Evolutionary conservation across 2,888 invertebrate genomes (phyloP).

Genomic region (Callinectes sapidus): DNA sequence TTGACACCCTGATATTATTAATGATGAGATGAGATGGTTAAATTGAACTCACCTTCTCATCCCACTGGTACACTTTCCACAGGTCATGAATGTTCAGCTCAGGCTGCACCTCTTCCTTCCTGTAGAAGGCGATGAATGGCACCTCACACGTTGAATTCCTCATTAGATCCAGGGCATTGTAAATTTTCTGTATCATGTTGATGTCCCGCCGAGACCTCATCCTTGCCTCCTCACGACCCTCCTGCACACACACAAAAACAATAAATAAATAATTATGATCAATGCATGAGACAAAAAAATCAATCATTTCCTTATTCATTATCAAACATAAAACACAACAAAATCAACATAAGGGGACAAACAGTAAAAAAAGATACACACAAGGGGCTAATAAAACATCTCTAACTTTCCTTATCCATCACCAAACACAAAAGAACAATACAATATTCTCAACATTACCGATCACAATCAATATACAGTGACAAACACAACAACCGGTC

Average conservation of each 20-base stretch:
- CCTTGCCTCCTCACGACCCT: constrained; percentile 70
- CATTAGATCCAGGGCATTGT: constrained; percentile 96
- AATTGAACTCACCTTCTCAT: constrained; percentile 83
- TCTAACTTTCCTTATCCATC: too few species aligned
- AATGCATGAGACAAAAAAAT: too few species aligned
- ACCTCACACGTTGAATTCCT: constrained; percentile 96
- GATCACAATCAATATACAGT: too few species aligned
- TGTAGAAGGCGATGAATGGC: constrained; percentile 98
- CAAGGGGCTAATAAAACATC: too few species aligned
- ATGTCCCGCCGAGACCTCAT: constrained; percentile 58
- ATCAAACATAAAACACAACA: too few species aligned
- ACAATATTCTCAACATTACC: too few species aligned
- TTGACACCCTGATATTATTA: too few species aligned
- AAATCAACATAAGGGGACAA: too few species aligned
- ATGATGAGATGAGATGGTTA: not conserved
- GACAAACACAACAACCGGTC: too few species aligned
- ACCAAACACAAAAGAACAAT: too few species aligned
- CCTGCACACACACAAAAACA: not conserved
- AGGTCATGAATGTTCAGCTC: constrained; percentile 95
- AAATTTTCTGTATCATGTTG: constrained; percentile 82
- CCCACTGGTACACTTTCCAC: constrained; percentile 98
- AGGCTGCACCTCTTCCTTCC: constrained; percentile 97
- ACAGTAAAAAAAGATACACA: too few species aligned
- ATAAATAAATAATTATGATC: not conserved
- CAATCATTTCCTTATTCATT: too few species aligned